phyloP scores from a whole-genome alignment of 2,888 invertebrate species.

The Xiphydria camelus region DNA sequence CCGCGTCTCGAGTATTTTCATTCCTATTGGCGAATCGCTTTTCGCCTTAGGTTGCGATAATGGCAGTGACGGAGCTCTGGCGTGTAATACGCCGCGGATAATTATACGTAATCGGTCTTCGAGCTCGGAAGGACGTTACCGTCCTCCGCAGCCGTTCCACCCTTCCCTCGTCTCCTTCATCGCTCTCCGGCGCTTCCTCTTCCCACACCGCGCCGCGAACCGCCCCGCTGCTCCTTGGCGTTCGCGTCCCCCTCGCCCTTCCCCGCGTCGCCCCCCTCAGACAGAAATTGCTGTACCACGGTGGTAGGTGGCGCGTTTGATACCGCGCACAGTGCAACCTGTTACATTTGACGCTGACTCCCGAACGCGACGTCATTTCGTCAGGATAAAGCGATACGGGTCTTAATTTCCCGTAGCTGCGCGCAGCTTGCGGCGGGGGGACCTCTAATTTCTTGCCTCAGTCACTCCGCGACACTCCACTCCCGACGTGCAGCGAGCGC shows the following conservation, averaged over 20 bases:
- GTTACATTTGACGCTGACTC: constrained; percentile 35
- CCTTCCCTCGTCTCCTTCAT: constrained; percentile 14
- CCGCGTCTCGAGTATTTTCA: background rate
- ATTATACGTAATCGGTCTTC: constrained; percentile 35
- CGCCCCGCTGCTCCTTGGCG: background rate
- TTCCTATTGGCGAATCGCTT: constrained; percentile 9
- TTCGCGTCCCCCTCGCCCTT: constrained; percentile 22
- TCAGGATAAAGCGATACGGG: constrained; percentile 19
- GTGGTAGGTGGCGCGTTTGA: constrained; percentile 12
- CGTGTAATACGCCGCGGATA: constrained; percentile 36
- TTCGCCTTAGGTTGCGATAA: constrained; percentile 30
- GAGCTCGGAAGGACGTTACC: constrained; percentile 2
- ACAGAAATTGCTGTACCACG: constrained; percentile 29
- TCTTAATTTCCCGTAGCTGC: background rate
- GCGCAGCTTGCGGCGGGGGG: no score
- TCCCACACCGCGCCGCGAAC: background rate
- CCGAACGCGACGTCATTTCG: constrained; percentile 1
- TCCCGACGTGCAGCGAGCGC: no score
- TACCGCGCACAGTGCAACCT: constrained; percentile 32
- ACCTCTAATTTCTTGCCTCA: no score
- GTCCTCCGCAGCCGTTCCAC: background rate
- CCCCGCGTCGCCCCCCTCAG: constrained; percentile 25
- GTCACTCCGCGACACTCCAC: background rate
- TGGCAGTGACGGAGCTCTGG: constrained; percentile 35
- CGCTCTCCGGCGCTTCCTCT: background rate